Percentiles rank a stretch among this genome's conserved stretches.
Conservation (phyloP, 1,140 invertebrate species). For the Camponotus floridanus region DNA sequence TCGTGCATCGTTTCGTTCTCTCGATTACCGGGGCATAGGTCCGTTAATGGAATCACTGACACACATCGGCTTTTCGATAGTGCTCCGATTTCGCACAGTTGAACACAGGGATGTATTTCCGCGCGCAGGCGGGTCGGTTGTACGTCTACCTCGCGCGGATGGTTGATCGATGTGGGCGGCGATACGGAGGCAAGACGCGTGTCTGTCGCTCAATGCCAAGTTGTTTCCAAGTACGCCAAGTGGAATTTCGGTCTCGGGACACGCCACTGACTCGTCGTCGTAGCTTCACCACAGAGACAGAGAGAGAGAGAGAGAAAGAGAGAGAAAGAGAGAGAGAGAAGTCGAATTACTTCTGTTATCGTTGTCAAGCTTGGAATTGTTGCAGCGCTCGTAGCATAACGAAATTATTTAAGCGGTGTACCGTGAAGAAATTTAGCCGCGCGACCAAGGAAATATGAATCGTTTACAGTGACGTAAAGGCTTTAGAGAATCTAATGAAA, state of each 20-base stretch:
- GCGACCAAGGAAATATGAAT: slow-evolving; percentile 24
- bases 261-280: slow-evolving; percentile 47
- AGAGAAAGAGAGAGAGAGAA: neutral
- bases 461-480: neutral
- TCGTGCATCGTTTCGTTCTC: slow-evolving; percentile 15
- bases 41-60: slow-evolving; percentile 47
- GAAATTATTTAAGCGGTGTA: slow-evolving; percentile 58
- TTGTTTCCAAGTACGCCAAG: slow-evolving; percentile 60
- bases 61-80: slow-evolving; percentile 56
- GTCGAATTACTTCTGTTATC: slow-evolving; percentile 58
- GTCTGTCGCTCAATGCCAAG: slow-evolving; percentile 64
- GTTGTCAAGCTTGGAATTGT: slow-evolving; percentile 56
- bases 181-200: slow-evolving; percentile 54
- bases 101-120: slow-evolving; percentile 32
- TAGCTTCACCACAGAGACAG: slow-evolving; percentile 7
- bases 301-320: neutral
- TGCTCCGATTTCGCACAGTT: slow-evolving; percentile 43
- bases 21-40: slow-evolving; percentile 41
- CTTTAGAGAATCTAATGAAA: neutral
- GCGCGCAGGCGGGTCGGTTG: slow-evolving; percentile 15
- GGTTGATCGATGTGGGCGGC: slow-evolving; percentile 58
- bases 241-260: slow-evolving; percentile 58
- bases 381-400: slow-evolving; percentile 26
- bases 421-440: slow-evolving; percentile 51
- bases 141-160: slow-evolving; percentile 29